Evolutionary conservation across 2,797 vertebrate genomes (phyloP).

Genomic region (Taenioides sp.): DNA sequence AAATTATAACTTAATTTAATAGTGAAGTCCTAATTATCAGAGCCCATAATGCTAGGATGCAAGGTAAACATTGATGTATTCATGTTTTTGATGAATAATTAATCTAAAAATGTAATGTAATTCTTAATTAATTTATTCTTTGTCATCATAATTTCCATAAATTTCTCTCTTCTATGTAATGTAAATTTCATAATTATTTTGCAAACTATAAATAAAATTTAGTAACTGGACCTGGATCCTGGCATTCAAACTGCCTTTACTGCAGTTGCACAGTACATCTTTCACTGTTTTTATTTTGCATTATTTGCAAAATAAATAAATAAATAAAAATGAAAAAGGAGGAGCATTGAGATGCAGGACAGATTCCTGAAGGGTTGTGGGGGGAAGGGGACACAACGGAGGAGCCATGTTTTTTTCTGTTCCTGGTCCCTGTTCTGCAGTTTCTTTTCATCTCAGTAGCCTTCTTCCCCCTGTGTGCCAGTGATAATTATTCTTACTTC

Average conservation of each 20-base stretch:
- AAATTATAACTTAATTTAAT: background rate
- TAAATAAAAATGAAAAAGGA: conserved; percentile 7
- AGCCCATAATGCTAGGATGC: too few relatives aligned
- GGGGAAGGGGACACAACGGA: conserved; percentile 52
- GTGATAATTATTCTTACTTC: conserved; percentile 53
- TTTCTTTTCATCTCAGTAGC: conserved; percentile 28
- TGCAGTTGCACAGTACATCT: too few relatives aligned
- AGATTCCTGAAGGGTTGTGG: conserved; percentile 71
- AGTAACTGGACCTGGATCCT: too few relatives aligned
- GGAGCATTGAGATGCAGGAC: conserved; percentile 59
- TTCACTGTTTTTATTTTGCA: background rate
- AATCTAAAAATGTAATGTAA: background rate
- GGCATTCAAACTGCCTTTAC: too few relatives aligned
- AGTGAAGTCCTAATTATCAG: background rate
- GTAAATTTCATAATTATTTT: too few relatives aligned
- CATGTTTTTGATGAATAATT: background rate
- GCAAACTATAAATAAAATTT: too few relatives aligned
- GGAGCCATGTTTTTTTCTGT: conserved; percentile 46
- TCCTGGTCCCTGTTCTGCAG: conserved; percentile 12
- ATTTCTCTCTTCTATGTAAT: too few relatives aligned
- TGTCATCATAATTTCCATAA: too few relatives aligned
- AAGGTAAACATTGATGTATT: background rate
- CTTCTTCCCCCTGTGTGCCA: conserved; percentile 30
- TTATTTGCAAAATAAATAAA: background rate
- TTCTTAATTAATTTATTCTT: too few relatives aligned